Percentiles rank a stretch among this genome's conserved stretches.
phyloP scores from a whole-genome alignment of 2,113 vertebrate species.

The Ceuthmochares aereus region DNA sequence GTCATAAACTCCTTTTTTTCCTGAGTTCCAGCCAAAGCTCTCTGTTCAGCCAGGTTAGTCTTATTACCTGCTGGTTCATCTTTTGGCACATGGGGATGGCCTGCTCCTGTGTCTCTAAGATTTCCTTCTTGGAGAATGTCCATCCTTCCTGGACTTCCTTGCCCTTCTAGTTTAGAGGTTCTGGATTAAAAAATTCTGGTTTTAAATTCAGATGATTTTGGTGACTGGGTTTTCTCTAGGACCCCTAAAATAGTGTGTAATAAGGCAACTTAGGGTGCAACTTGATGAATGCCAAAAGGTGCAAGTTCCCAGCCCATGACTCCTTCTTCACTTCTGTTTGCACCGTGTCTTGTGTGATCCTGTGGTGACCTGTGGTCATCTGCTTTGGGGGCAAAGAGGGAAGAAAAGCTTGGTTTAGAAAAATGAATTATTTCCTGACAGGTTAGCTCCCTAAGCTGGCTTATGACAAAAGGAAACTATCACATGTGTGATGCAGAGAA shows the following conservation, averaged over 20 bases:
- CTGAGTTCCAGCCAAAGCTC: too few relatives aligned
- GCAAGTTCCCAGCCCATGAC: neutral
- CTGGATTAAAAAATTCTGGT: neutral
- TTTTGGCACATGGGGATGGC: too few relatives aligned
- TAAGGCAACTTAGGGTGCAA: neutral
- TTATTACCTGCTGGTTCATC: too few relatives aligned
- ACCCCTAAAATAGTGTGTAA: neutral
- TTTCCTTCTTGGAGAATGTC: too few relatives aligned
- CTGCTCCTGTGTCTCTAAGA: too few relatives aligned
- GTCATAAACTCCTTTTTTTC: too few relatives aligned
- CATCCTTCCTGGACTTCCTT: too few relatives aligned
- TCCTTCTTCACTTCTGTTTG: neutral
- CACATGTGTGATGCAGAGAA: neutral
- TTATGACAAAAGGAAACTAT: neutral
- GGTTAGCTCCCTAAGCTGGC: neutral
- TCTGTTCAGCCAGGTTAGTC: too few relatives aligned
- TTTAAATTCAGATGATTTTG: neutral
- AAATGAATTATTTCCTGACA: neutral
- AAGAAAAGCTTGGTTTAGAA: neutral
- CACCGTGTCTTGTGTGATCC: neutral
- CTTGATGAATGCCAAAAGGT: neutral
- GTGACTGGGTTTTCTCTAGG: neutral
- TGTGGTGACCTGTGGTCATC: neutral
- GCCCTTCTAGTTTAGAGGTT: neutral
- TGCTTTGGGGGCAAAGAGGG: neutral